Conservation (phyloP, 1,140 invertebrate species). For the Ptiloglossa arizonensis region DNA sequence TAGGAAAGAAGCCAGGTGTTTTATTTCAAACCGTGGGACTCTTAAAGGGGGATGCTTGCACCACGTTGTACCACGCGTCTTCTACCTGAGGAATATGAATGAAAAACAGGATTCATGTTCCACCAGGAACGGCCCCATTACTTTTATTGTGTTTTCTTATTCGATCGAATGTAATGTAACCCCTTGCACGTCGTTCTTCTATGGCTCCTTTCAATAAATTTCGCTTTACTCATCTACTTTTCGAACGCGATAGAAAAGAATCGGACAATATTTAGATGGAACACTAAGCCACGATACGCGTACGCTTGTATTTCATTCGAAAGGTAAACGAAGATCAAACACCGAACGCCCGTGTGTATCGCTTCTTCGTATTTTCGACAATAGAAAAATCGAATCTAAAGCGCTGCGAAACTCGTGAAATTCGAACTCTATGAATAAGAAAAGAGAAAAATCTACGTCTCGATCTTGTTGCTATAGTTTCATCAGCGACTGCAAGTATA, state of each 20-base stretch:
- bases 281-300: background rate
- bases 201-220: constrained; percentile 44
- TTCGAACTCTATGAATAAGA: too few species aligned
- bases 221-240: constrained; percentile 34
- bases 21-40: constrained; percentile 80
- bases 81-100: constrained; percentile 71
- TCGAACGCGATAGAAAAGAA: background rate
- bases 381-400: background rate
- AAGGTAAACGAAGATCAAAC: background rate
- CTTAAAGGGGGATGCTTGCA: constrained; percentile 76
- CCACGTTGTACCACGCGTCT: constrained; percentile 64
- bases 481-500: too few species aligned
- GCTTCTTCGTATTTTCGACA: background rate
- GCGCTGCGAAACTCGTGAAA: too few species aligned
- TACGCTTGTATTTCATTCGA: background rate
- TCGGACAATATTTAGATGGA: background rate
- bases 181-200: constrained; percentile 29
- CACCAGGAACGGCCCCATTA: constrained; percentile 58
- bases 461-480: too few species aligned
- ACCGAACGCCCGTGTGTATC: background rate
- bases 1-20: constrained; percentile 76
- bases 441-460: too few species aligned
- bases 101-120: constrained; percentile 79
- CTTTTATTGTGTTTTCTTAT: constrained; percentile 76
- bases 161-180: constrained; percentile 75